Percentiles rank a stretch among this genome's conserved stretches.
Evolutionary conservation across 2,113 vertebrate genomes (phyloP).

Genomic region (Hippocampus barbouri): DNA sequence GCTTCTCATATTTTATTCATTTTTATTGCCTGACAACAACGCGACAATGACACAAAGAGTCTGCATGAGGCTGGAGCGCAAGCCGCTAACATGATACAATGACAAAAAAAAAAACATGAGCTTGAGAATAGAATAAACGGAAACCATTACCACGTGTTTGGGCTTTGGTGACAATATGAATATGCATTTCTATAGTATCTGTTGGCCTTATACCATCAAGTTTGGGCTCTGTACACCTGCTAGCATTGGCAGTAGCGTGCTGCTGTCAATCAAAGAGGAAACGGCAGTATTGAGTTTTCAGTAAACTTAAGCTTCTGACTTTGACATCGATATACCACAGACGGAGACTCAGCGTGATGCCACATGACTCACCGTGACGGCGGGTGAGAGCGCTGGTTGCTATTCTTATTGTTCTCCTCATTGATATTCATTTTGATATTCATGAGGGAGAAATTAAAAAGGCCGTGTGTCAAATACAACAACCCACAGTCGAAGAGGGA

Average conservation of each 20-base stretch:
- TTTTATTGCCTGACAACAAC: not conserved
- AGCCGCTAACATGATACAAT: too few relatives aligned
- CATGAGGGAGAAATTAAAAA: slow-evolving; percentile 3
- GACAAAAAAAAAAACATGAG: too few relatives aligned
- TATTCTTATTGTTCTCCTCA: slow-evolving; percentile 1
- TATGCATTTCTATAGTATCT: too few relatives aligned
- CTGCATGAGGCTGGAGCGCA: too few relatives aligned
- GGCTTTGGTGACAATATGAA: too few relatives aligned
- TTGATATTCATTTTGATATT: slow-evolving; percentile 11
- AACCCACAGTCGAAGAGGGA: slow-evolving; percentile 8
- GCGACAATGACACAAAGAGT: not conserved
- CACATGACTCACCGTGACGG: not conserved
- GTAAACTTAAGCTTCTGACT: not conserved
- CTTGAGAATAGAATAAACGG: too few relatives aligned
- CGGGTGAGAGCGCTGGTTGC: not conserved
- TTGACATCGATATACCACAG: not conserved
- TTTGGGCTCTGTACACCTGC: not conserved
- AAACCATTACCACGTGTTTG: too few relatives aligned
- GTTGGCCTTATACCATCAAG: too few relatives aligned
- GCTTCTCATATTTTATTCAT: not conserved
- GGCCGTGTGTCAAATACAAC: slow-evolving; percentile 6
- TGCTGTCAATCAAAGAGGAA: not conserved
- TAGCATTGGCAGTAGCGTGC: not conserved
- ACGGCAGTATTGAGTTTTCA: not conserved
- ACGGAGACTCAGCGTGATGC: not conserved